These are phyloP conservation scores for Cyphomyrus plagiostoma DNA, from an alignment of 2,113 vertebrate genomes.

Conservation along the genomic window DNA sequence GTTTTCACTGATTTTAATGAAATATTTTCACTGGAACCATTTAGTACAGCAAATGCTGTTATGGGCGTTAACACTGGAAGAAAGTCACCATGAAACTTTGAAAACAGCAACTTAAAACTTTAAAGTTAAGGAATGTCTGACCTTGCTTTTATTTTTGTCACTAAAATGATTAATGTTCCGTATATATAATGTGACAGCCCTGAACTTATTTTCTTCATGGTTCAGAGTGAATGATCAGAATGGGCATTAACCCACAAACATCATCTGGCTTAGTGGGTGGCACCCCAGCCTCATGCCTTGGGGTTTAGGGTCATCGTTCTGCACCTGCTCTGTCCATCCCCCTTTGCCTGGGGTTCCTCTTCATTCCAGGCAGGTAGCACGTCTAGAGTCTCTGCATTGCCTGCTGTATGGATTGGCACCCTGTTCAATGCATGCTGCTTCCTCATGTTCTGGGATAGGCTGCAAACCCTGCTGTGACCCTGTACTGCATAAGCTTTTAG, in stretches of 20 bases:
- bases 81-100: neutral
- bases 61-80: neutral
- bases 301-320: neutral
- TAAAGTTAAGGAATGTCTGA: neutral
- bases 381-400: neutral
- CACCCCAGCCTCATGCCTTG: neutral
- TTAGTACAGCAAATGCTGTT: neutral
- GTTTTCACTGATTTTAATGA: neutral
- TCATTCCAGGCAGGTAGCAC: neutral
- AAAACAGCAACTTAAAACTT: neutral
- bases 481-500: neutral
- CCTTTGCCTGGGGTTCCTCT: neutral
- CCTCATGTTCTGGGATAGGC: neutral
- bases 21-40: neutral
- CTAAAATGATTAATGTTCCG: neutral
- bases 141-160: neutral
- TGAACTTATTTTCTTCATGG: neutral
- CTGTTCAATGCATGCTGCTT: neutral
- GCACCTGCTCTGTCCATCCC: neutral
- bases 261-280: neutral
- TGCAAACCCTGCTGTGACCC: neutral
- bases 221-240: neutral
- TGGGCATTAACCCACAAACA: neutral
- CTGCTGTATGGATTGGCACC: neutral
- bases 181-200: neutral